These are phyloP conservation scores for Callimorpha dominula DNA, from an alignment of 2,888 invertebrate species.

Conservation along the genomic window DNA sequence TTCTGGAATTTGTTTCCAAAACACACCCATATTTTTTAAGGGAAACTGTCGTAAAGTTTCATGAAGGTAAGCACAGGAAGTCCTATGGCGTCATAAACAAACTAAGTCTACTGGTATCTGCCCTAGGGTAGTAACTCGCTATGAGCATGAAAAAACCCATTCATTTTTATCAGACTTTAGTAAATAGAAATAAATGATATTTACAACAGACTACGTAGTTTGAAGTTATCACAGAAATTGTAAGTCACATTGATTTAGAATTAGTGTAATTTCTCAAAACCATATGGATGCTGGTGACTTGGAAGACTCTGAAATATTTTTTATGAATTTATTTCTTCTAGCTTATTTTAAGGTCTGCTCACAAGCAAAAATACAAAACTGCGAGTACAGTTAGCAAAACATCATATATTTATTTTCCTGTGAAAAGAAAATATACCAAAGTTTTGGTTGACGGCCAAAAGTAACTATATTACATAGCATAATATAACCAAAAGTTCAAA, in stretches of 20 bases:
- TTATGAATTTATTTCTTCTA: background rate
- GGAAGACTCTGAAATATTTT: background rate
- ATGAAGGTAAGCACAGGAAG: constrained; percentile 9
- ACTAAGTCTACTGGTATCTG: background rate
- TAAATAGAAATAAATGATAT: background rate
- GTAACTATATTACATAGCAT: background rate
- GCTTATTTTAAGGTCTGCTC: background rate
- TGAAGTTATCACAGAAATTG: too few relatives aligned
- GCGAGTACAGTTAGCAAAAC: background rate
- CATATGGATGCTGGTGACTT: background rate
- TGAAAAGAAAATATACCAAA: background rate
- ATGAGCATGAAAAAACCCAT: background rate
- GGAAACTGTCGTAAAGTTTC: constrained; percentile 5
- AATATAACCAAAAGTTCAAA: constrained; percentile 1
- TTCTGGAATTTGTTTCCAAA: constrained; percentile 7
- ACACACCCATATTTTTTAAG: background rate
- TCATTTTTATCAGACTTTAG: background rate
- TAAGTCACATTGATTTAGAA: background rate
- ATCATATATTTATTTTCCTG: background rate
- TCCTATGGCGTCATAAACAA: constrained; percentile 10
- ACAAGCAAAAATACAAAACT: background rate
- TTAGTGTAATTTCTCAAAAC: background rate
- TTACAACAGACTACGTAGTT: background rate
- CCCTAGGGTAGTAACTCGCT: background rate
- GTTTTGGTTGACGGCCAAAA: background rate